These are phyloP conservation scores for Oophaga sylvatica DNA, from an alignment of 2,797 vertebrate genomes.

Conservation along the genomic window DNA sequence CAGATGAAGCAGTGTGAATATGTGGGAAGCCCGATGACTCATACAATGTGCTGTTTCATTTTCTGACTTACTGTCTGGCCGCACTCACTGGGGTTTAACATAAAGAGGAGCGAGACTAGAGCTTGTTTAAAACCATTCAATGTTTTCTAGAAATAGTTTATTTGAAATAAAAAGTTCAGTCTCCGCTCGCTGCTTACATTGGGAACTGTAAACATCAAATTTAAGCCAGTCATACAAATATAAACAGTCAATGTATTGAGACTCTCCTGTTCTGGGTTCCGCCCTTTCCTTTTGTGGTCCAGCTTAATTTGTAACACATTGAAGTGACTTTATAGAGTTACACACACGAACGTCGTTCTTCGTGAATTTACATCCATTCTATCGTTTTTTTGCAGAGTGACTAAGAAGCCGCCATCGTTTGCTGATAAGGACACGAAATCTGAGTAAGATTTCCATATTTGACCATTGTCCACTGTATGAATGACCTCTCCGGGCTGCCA, in stretches of 20 bases:
- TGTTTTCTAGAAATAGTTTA: slow-evolving; percentile 56
- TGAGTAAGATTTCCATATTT: background rate
- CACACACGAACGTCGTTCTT: background rate
- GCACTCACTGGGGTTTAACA: slow-evolving; percentile 40
- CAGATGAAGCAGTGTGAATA: slow-evolving; percentile 15
- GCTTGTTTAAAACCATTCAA: slow-evolving; percentile 52
- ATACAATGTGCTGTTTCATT: slow-evolving; percentile 12
- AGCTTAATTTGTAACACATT: slow-evolving; percentile 59
- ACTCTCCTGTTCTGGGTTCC: slow-evolving; percentile 49
- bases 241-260: slow-evolving; percentile 55
- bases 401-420: background rate
- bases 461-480: too few species aligned
- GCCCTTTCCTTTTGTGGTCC: slow-evolving; percentile 45
- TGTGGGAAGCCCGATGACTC: slow-evolving; percentile 28
- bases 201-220: slow-evolving; percentile 55
- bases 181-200: slow-evolving; percentile 52
- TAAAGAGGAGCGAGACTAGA: slow-evolving; percentile 32
- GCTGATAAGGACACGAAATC: background rate
- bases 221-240: slow-evolving; percentile 55
- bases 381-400: background rate
- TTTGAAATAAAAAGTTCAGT: slow-evolving; percentile 53
- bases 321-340: slow-evolving; percentile 43
- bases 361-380: slow-evolving; percentile 9
- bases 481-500: too few species aligned
- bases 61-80: slow-evolving; percentile 42